Evolutionary conservation across 2,113 vertebrate species (phyloP), one percentile per base, ranked within the genome.

Genomic region (Picathartes gymnocephalus): DNA sequence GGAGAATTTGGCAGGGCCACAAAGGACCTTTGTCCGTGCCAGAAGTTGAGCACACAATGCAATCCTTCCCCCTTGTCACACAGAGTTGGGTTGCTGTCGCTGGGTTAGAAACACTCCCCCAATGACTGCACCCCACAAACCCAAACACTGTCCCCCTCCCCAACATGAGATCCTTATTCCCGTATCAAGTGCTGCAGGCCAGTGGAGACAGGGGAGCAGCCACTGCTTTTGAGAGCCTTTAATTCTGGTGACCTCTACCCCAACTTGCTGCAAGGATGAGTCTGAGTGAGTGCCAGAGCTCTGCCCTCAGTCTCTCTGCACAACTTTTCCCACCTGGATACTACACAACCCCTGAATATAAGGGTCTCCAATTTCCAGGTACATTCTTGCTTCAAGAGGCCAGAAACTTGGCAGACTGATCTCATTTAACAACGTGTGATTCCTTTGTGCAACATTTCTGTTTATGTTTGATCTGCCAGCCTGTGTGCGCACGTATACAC

Each of bases 21-120:
- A 96, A 95, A 96, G 76, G 95, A 96, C 92, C 93, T 96, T 95
- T 96, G 96, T 97, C 84, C 21, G 0, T 57, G 69, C 85, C 93
- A 96, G 88, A 66, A 95, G 72, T 13, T 33, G 79, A 92, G 60
- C 20, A 20, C 76, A 81, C 64, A 86, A 50, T 56, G 90, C 86
- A 93, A 86, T 92, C 90, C 80, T 90, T 94, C 72, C 90, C 91
- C 88, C 88, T 90, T 90, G 92, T 64, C 90, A 96, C 91, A 93
- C 51, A 94, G 66, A 65, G 51, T 1, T 42, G 66, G 42, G 37
- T 87, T 91, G 76, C 81, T 6, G 10, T 23, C 56, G 84, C 62
- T 0, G 30, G 60, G 60, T 50, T 42, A 71, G 72, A 81, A 83
- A 85, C 15, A 3, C 30, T 73, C 27, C 35, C 33, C 18, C 3